Evolutionary conservation across 2,797 vertebrate genomes (phyloP).

Genomic region (Sebastes reedi): DNA sequence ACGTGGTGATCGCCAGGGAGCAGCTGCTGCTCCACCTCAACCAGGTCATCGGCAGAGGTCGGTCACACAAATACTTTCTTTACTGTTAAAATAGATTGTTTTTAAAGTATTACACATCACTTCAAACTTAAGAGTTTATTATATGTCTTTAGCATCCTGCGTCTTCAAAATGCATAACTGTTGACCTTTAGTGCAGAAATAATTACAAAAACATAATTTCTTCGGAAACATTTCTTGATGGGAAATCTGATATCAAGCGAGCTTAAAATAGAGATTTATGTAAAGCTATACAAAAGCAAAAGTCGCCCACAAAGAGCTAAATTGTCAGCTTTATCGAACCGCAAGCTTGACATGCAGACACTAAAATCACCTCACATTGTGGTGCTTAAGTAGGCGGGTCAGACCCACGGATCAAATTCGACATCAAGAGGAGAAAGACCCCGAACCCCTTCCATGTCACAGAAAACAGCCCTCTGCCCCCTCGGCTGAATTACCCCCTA

Average conservation of each 20-base stretch:
- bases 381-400: constrained; percentile 47
- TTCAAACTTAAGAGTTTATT: background rate
- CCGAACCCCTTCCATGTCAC: constrained; percentile 5
- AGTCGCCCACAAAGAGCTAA: constrained; percentile 37
- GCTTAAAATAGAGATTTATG: constrained; percentile 6
- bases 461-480: constrained; percentile 12
- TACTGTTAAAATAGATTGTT: background rate
- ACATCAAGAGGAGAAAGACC: constrained; percentile 42
- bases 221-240: background rate
- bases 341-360: constrained; percentile 22
- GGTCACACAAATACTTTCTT: constrained; percentile 31
- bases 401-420: constrained; percentile 65
- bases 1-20: constrained; percentile 93
- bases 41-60: constrained; percentile 97
- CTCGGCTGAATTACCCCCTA: constrained; percentile 46
- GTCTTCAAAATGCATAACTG: too few species aligned
- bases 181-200: background rate
- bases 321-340: constrained; percentile 41
- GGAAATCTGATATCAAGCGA: background rate
- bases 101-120: background rate
- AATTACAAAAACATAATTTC: background rate
- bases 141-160: too few species aligned
- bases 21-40: constrained; percentile 93
- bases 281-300: constrained; percentile 22
- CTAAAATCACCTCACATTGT: constrained; percentile 38